Conservation (phyloP, 2,113 vertebrate species). For the Grantiella picta region DNA sequence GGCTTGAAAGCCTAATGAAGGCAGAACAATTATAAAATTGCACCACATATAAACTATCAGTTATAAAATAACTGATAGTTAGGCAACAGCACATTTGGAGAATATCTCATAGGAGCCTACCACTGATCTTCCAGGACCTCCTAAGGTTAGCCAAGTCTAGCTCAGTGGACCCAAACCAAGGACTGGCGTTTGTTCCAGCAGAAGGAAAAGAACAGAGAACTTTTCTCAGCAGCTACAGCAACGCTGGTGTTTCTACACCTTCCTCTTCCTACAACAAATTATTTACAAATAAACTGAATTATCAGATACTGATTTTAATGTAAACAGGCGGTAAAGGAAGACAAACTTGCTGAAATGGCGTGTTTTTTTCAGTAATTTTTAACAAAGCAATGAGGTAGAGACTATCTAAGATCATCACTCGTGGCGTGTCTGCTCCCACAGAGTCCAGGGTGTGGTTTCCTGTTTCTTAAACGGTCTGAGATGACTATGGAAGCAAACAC, state of each 20-base stretch:
- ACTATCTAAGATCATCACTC: background rate
- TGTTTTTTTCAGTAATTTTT: background rate
- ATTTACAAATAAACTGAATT: background rate
- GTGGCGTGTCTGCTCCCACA: no score
- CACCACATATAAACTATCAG: no score
- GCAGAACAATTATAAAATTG: background rate
- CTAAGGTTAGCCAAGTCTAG: background rate
- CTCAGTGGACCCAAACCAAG: background rate
- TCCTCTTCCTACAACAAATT: background rate
- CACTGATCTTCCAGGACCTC: background rate
- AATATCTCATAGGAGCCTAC: background rate
- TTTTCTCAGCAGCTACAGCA: background rate
- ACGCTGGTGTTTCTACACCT: rapidly evolving
- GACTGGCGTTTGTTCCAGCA: background rate
- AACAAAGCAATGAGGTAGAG: background rate
- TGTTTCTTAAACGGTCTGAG: background rate
- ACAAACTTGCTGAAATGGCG: background rate
- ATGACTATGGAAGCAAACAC: background rate
- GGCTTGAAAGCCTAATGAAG: background rate
- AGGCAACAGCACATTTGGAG: background rate
- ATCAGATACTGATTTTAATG: background rate
- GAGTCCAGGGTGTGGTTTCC: background rate
- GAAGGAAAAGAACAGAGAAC: background rate
- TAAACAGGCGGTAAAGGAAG: background rate
- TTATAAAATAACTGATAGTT: no score